These are phyloP conservation scores for Ctenopoma kingsleyae DNA, from an alignment of 2,797 vertebrate species.

Conservation along the genomic window DNA sequence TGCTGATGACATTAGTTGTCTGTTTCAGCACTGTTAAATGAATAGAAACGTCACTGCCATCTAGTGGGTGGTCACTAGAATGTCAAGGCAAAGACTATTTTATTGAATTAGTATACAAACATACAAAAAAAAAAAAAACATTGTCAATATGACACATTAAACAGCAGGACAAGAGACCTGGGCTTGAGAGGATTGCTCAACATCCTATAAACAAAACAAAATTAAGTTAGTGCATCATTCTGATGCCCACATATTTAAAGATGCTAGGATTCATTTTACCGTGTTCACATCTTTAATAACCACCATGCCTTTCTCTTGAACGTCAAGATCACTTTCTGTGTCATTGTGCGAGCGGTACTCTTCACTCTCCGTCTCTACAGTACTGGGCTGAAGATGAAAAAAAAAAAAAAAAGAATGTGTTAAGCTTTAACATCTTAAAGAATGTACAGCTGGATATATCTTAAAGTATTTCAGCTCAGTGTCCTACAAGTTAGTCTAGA, in stretches of 20 bases:
- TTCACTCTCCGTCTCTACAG: constrained; percentile 82
- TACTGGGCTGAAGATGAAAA: constrained; percentile 77
- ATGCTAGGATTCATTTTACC: constrained; percentile 39
- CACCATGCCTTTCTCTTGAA: constrained; percentile 56
- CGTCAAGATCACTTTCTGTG: constrained; percentile 85
- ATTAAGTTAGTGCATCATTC: neutral
- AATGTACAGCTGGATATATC: too few relatives aligned
- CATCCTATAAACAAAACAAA: constrained; percentile 43
- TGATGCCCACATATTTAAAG: rapidly evolving
- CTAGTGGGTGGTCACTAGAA: constrained; percentile 59
- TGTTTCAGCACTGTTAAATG: neutral
- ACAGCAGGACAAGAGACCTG: constrained; percentile 30
- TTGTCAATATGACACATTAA: constrained; percentile 42
- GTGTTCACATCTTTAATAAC: constrained; percentile 73
- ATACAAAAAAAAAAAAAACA: constrained; percentile 40
- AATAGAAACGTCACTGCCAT: constrained; percentile 58
- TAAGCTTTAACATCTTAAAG: too few relatives aligned
- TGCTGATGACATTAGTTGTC: too few relatives aligned
- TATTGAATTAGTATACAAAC: constrained; percentile 64
- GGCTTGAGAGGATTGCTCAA: neutral
- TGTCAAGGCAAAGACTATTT: constrained; percentile 46
- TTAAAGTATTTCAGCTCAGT: too few relatives aligned
- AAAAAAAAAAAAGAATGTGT: too few relatives aligned
- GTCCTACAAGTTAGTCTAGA: too few relatives aligned
- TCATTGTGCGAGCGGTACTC: constrained; percentile 85